phyloP scores from a whole-genome alignment of 2,113 vertebrate species.

The Dicrurus megarhynchus region DNA sequence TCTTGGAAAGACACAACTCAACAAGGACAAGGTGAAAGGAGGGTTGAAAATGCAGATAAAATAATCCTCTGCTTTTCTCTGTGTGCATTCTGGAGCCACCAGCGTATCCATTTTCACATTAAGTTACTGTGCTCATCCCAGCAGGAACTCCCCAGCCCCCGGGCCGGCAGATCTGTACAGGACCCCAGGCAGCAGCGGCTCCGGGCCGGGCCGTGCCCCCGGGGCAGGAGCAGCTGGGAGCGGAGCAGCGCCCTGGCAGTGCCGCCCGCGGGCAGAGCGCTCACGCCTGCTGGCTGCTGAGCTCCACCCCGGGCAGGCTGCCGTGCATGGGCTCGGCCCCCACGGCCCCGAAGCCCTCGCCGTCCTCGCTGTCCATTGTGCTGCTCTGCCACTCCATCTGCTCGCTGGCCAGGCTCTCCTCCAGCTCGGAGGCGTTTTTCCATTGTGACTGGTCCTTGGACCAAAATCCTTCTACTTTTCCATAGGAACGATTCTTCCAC shows the following conservation, averaged over 20 bases:
- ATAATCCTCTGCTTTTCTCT: constrained; percentile 70
- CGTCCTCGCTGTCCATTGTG: constrained; percentile 80
- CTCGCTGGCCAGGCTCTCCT: constrained; percentile 76
- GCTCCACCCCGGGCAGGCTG: constrained; percentile 77
- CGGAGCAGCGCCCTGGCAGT: rapidly evolving
- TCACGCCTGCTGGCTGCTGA: constrained; percentile 83
- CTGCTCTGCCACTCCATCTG: constrained; percentile 81
- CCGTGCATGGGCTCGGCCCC: constrained; percentile 77
- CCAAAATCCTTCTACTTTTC: constrained; percentile 83
- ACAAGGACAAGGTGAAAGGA: constrained; percentile 68
- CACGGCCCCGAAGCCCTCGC: constrained; percentile 76
- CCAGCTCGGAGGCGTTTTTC: constrained; percentile 72
- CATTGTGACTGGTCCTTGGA: constrained; percentile 81
- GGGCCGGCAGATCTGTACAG: constrained; percentile 2
- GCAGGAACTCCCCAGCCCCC: constrained; percentile 31
- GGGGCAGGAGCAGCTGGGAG: not conserved
- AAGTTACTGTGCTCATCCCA: constrained; percentile 67
- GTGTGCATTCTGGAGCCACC: constrained; percentile 70
- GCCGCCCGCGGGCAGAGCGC: not conserved
- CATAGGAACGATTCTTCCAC: constrained; percentile 82
- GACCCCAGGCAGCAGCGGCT: not conserved
- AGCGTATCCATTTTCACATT: constrained; percentile 66
- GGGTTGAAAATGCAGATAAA: constrained; percentile 66
- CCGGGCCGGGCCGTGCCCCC: not conserved
- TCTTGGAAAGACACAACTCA: constrained; percentile 60